These are phyloP conservation scores for Percina caprodes DNA, from an alignment of 2,113 vertebrate genomes.

Conservation along the genomic window DNA sequence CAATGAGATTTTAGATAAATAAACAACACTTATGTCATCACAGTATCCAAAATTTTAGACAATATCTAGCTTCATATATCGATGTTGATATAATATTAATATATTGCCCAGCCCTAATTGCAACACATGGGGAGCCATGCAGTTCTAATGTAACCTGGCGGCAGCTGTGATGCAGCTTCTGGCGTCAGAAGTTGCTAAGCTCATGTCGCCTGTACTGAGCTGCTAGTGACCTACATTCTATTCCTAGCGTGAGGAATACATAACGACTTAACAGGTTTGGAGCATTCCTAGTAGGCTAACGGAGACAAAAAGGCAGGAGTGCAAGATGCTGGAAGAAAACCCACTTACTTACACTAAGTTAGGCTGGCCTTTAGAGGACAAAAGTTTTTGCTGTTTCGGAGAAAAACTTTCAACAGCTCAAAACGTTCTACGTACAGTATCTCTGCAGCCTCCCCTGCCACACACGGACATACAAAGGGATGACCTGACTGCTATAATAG, in stretches of 20 bases:
- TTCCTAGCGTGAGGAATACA: slow-evolving; percentile 57
- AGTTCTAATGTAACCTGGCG: slow-evolving; percentile 24
- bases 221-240: slow-evolving; percentile 82
- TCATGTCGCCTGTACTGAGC: slow-evolving; percentile 69
- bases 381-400: neutral
- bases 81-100: too few species aligned
- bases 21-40: too few species aligned
- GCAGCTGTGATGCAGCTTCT: slow-evolving; percentile 55
- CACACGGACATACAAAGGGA: neutral
- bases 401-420: neutral
- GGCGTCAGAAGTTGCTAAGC: slow-evolving; percentile 71
- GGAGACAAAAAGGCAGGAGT: neutral
- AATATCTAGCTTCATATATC: too few species aligned
- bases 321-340: neutral
- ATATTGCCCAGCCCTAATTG: too few species aligned
- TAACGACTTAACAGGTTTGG: slow-evolving; percentile 60
- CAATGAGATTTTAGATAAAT: too few species aligned
- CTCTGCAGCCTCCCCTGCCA: neutral
- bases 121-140: neutral
- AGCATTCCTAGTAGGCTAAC: slow-evolving; percentile 50
- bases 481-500: neutral
- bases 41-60: too few species aligned
- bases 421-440: neutral
- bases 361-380: neutral
- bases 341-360: neutral